Percentiles rank a stretch among this genome's conserved stretches.
phyloP scores from a whole-genome alignment of 2,888 invertebrate species.

The Vanessa cardui region DNA sequence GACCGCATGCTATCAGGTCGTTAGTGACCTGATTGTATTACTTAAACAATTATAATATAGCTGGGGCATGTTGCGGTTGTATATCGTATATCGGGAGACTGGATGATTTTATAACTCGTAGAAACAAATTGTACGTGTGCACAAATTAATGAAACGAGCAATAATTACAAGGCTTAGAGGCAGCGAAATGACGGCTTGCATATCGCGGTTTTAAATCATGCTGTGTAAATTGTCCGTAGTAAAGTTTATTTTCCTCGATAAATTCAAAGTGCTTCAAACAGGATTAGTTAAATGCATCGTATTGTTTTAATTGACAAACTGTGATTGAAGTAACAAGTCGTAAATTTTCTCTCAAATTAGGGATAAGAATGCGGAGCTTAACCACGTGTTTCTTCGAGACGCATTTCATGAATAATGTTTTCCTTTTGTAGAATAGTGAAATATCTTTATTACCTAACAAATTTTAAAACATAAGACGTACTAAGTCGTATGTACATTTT shows the following conservation, averaged over 20 bases:
- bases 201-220: constrained; percentile 24
- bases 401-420: too few species aligned
- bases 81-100: constrained; percentile 3
- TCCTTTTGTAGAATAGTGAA: too few species aligned
- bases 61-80: neutral
- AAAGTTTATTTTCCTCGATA: constrained; percentile 15
- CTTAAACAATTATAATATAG: neutral
- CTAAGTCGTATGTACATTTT: too few species aligned
- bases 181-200: constrained; percentile 15
- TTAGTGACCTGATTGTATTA: too few species aligned
- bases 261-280: neutral
- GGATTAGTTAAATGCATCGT: neutral
- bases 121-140: constrained; percentile 25
- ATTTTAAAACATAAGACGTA: too few species aligned
- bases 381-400: too few species aligned
- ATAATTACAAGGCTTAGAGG: constrained; percentile 29
- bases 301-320: neutral
- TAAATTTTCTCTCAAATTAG: too few species aligned
- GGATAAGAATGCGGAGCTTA: too few species aligned
- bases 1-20: too few species aligned
- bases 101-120: constrained; percentile 19
- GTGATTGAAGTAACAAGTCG: too few species aligned
- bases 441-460: too few species aligned
- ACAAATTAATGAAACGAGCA: constrained; percentile 28
- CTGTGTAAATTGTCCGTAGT: constrained; percentile 9